phyloP scores from a whole-genome alignment of 2,113 vertebrate genomes.

The Solea solea region DNA sequence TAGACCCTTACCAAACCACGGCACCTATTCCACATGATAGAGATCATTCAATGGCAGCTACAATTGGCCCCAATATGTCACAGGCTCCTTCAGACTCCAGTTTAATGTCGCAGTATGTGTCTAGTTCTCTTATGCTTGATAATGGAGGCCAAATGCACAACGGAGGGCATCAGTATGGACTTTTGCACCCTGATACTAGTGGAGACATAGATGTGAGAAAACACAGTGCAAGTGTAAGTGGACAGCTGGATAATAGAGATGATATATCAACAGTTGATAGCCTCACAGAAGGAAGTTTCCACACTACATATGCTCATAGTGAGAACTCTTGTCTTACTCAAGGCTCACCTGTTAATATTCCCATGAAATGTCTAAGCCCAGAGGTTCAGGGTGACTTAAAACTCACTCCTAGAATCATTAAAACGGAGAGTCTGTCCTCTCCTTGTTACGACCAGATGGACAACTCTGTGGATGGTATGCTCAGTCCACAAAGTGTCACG shows the following conservation, averaged over 20 bases:
- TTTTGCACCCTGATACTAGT: conserved; percentile 68
- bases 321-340: conserved; percentile 81
- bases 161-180: conserved; percentile 77
- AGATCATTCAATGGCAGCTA: conserved; percentile 67
- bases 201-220: conserved; percentile 68
- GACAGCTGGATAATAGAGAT: conserved; percentile 62
- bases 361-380: conserved; percentile 74
- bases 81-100: conserved; percentile 73
- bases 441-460: conserved; percentile 63
- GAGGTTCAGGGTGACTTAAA: conserved; percentile 57
- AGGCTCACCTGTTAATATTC: conserved; percentile 79
- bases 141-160: conserved; percentile 80
- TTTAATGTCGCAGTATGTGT: conserved; percentile 83
- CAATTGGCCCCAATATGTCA: conserved; percentile 52
- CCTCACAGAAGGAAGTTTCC: conserved; percentile 71
- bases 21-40: conserved; percentile 60
- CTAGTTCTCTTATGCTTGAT: conserved; percentile 82
- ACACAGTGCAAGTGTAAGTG: conserved; percentile 52
- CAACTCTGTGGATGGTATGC: conserved; percentile 64
- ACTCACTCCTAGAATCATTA: conserved; percentile 46
- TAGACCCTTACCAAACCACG: conserved; percentile 67
- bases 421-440: conserved; percentile 53
- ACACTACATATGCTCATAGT: conserved; percentile 64
- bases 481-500: conserved; percentile 57
- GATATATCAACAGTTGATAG: conserved; percentile 72